These are phyloP conservation scores for Zoanthus sansibaricus DNA, from an alignment of 92 coral and sea anemone genomes.

Conservation along the genomic window DNA sequence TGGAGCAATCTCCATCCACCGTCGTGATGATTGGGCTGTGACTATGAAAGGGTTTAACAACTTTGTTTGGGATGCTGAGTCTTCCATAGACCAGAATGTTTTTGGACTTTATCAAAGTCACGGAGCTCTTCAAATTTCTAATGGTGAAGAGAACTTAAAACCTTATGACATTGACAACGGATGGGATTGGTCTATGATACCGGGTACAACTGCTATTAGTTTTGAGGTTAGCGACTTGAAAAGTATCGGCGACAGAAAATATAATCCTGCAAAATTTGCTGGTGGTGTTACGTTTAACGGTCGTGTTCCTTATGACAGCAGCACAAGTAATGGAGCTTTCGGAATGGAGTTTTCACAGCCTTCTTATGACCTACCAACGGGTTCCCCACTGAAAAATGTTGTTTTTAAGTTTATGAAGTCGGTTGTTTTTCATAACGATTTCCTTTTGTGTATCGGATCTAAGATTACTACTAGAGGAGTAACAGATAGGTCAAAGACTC, in stretches of 20 bases:
- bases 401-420: not conserved
- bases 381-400: not conserved
- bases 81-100: not conserved
- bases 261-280: not conserved
- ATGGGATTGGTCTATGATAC: conserved; percentile 58
- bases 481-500: not conserved
- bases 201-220: conserved; percentile 49
- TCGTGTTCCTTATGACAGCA: not conserved
- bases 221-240: not conserved
- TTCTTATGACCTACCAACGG: not conserved
- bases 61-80: conserved; percentile 54
- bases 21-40: conserved; percentile 53
- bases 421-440: not conserved
- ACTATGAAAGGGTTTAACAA: conserved; percentile 48
- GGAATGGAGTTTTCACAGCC: not conserved
- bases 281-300: not conserved
- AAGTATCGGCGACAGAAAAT: not conserved
- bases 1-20: conserved; percentile 51
- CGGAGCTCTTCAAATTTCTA: conserved; percentile 48
- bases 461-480: conserved; percentile 11
- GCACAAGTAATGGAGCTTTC: not conserved
- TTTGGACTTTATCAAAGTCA: conserved; percentile 33
- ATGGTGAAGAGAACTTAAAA: conserved; percentile 39
- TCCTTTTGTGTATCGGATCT: not conserved
- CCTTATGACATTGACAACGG: conserved; percentile 40